These are phyloP conservation scores for Podiceps cristatus DNA, from an alignment of 2,113 vertebrate species.

Conservation along the genomic window DNA sequence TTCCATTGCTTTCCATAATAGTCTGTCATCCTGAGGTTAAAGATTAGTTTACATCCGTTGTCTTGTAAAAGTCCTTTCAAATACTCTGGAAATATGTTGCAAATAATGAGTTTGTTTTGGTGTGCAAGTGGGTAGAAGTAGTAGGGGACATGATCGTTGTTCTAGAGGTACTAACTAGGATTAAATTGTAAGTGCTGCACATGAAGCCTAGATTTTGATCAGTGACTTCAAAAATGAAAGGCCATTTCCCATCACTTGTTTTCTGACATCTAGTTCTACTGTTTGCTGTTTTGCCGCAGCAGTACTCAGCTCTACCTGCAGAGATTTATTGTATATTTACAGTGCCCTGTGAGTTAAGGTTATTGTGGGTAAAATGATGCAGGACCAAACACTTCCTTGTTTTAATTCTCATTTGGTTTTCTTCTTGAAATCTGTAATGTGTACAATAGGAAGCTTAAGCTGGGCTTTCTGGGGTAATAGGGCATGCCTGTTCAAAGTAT, in stretches of 20 bases:
- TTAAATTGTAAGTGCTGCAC: background rate
- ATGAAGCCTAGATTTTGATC: background rate
- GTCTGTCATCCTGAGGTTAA: background rate
- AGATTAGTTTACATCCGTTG: background rate
- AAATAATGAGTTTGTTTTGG: background rate
- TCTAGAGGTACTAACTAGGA: background rate
- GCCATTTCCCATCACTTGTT: background rate
- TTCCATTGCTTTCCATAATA: background rate
- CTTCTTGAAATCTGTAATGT: background rate
- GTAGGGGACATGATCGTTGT: background rate
- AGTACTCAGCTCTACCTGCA: background rate
- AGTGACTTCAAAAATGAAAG: background rate
- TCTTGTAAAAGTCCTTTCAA: background rate
- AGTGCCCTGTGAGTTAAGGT: background rate
- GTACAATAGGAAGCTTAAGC: background rate
- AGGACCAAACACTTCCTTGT: background rate
- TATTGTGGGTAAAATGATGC: background rate
- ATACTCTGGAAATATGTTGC: background rate
- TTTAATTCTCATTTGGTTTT: background rate
- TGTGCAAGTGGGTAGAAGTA: background rate
- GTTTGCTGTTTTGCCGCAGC: background rate
- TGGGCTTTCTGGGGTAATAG: slow-evolving; percentile 1
- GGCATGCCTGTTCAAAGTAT: slow-evolving; percentile 18
- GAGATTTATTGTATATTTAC: background rate
- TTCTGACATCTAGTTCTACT: background rate